These are phyloP conservation scores for Pteronotus mesoamericanus DNA, from an alignment of 2,797 vertebrate species.

Conservation along the genomic window DNA sequence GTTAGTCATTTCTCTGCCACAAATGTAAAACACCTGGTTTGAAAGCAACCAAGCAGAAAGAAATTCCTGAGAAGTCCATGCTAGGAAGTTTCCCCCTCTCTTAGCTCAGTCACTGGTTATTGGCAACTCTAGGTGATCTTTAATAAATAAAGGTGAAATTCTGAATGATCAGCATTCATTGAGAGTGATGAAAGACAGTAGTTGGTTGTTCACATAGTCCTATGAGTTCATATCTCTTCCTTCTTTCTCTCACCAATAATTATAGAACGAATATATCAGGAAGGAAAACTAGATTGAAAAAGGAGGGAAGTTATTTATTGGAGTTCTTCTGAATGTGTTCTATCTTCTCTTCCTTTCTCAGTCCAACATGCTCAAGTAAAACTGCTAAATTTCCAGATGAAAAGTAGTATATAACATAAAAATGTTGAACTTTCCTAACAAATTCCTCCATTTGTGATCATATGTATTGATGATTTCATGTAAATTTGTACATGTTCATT, in stretches of 20 bases:
- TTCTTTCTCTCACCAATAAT: not conserved
- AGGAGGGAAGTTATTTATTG: constrained; percentile 44
- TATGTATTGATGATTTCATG: not conserved
- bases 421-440: not conserved
- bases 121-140: not conserved
- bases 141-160: not conserved
- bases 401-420: constrained; percentile 18
- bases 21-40: not conserved
- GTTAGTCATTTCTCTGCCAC: not conserved
- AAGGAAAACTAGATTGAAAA: not conserved
- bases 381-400: constrained; percentile 56
- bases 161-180: not conserved
- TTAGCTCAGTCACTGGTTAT: not conserved
- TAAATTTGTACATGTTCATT: not conserved
- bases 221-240: not conserved
- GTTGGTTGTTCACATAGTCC: not conserved
- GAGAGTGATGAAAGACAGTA: not conserved
- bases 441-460: not conserved
- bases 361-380: constrained; percentile 48
- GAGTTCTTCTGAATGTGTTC: constrained; percentile 32
- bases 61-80: not conserved
- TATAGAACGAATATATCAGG: not conserved
- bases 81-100: not conserved
- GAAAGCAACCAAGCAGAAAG: not conserved
- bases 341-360: constrained; percentile 70